Evolutionary conservation across 2,113 vertebrate genomes (phyloP).

Genomic region (Bos indicus): DNA sequence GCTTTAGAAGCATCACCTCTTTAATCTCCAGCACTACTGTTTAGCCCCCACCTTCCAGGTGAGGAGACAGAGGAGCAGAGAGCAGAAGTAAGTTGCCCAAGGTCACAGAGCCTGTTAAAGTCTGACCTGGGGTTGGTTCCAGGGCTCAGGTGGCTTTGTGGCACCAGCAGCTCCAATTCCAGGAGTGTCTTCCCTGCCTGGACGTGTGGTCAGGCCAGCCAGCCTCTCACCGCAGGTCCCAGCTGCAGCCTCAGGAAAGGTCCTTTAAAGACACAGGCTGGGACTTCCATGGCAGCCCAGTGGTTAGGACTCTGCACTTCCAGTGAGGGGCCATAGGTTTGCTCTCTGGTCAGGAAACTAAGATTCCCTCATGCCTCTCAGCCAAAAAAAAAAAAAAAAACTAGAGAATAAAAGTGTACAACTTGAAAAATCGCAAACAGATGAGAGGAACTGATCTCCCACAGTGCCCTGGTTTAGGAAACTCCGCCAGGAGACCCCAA

Average conservation of each 20-base stretch:
- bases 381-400: neutral
- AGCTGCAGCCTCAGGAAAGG: neutral
- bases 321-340: neutral
- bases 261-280: neutral
- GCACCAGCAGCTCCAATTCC: neutral
- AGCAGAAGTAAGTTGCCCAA: neutral
- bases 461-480: neutral
- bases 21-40: neutral
- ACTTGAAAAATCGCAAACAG: neutral
- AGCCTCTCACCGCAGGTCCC: neutral
- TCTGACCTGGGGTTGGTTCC: neutral
- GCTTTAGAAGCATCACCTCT: fast-evolving
- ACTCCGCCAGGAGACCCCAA: neutral
- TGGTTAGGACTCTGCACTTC: neutral
- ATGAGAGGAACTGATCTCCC: neutral
- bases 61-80: neutral
- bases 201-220: neutral
- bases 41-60: neutral
- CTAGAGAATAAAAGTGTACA: neutral
- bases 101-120: neutral
- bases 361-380: neutral
- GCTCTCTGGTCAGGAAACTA: neutral
- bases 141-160: neutral
- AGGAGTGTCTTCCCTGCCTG: neutral
- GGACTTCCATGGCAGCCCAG: neutral